phyloP scores from a whole-genome alignment of 2,888 invertebrate species.

The Trachelus troglodyta region DNA sequence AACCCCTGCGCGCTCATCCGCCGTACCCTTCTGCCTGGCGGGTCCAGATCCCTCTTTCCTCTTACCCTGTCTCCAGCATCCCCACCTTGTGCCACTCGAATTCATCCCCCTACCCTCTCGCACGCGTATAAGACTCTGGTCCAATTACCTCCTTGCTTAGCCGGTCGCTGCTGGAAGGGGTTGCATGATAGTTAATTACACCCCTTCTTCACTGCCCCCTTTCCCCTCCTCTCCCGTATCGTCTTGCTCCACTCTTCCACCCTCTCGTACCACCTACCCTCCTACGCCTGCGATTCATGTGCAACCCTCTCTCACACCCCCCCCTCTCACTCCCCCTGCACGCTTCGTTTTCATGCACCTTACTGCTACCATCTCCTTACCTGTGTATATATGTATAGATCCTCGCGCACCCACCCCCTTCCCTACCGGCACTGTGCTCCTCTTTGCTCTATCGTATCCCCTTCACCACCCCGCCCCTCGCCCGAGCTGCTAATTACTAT shows the following conservation, averaged over 20 bases:
- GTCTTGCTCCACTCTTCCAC: background rate
- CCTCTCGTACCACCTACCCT: background rate
- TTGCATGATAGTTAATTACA: conserved; percentile 66
- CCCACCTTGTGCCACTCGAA: background rate
- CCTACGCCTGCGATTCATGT: background rate
- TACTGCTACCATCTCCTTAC: too few species aligned
- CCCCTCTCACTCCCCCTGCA: conserved; percentile 27
- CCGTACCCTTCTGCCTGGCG: conserved; percentile 33
- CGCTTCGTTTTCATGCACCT: too few species aligned
- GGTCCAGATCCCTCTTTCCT: conserved; percentile 9
- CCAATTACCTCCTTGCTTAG: conserved; percentile 65
- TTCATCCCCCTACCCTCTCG: conserved; percentile 10
- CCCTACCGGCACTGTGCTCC: too few species aligned
- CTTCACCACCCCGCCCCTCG: conserved; percentile 38
- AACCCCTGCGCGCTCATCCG: conserved; percentile 30
- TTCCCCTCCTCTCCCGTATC: background rate
- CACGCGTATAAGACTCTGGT: conserved; percentile 64
- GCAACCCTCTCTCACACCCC: background rate
- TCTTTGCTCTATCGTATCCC: conserved; percentile 20
- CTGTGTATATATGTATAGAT: background rate
- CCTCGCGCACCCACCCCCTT: too few species aligned
- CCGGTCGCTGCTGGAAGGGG: conserved; percentile 61
- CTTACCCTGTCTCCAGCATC: conserved; percentile 6
- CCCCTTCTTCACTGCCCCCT: conserved; percentile 39
- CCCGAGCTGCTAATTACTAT: conserved; percentile 65